Conservation (phyloP, 2,113 vertebrate species). For the Perccottus glenii region DNA sequence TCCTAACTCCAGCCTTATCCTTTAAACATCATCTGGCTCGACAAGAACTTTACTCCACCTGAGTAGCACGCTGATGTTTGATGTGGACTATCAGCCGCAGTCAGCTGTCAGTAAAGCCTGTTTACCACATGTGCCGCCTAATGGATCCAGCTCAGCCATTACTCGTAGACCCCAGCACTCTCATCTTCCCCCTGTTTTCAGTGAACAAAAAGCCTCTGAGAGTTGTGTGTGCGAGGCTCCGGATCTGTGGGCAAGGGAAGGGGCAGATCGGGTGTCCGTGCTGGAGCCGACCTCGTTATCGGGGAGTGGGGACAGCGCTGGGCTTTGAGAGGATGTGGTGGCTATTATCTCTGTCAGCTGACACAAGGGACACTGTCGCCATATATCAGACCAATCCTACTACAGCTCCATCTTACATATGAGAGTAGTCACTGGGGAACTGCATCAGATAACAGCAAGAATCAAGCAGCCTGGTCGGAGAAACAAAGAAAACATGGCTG, state of each 20-base stretch:
- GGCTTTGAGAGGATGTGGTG: constrained; percentile 37
- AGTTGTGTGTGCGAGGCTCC: too few species aligned
- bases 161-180: constrained; percentile 2
- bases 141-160: constrained; percentile 12
- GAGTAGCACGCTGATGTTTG: not conserved
- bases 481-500: not conserved
- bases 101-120: not conserved
- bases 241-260: constrained; percentile 8
- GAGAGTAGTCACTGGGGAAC: constrained; percentile 6
- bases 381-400: constrained; percentile 20
- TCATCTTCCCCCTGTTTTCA: constrained; percentile 22
- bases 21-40: not conserved
- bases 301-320: constrained; percentile 12
- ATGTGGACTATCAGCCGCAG: not conserved
- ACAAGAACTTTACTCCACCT: not conserved
- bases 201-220: not conserved
- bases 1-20: not conserved
- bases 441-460: too few species aligned
- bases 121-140: constrained; percentile 5
- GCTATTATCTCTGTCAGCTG: constrained; percentile 53
- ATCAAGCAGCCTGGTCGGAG: too few species aligned
- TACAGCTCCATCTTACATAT: not conserved
- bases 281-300: constrained; percentile 31
- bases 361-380: constrained; percentile 14
- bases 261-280: constrained; percentile 29